Evolutionary conservation across 2,888 invertebrate species (phyloP).

Genomic region (Phania funesta): DNA sequence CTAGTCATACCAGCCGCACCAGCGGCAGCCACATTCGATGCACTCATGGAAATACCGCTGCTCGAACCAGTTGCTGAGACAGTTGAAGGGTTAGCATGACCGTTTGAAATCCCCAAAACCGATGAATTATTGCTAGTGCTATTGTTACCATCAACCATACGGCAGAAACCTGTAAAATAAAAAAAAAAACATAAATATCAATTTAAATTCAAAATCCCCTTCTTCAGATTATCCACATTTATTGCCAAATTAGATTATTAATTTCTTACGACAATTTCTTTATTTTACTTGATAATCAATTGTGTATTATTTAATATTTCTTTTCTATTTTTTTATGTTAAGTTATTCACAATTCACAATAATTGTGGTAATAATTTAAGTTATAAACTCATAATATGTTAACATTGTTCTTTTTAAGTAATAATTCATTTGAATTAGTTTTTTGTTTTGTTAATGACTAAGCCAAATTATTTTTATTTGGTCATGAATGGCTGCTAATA

Average conservation of each 20-base stretch:
- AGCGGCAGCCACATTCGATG: slow-evolving; percentile 64
- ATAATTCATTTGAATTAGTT: background rate
- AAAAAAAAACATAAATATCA: background rate
- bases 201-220: background rate
- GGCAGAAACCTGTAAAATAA: slow-evolving; percentile 87
- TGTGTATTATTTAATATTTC: background rate
- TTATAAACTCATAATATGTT: too few species aligned
- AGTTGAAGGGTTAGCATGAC: slow-evolving; percentile 72
- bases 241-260: background rate
- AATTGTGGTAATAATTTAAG: too few species aligned
- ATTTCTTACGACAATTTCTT: background rate
- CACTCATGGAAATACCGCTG: slow-evolving; percentile 68
- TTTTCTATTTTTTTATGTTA: background rate
- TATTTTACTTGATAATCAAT: background rate
- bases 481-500: too few species aligned
- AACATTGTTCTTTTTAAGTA: slow-evolving; percentile 25
- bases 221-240: background rate
- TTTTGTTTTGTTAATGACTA: slow-evolving; percentile 23
- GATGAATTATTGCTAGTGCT: slow-evolving; percentile 80
- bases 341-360: too few species aligned
- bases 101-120: slow-evolving; percentile 74
- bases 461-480: background rate
- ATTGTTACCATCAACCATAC: slow-evolving; percentile 86
- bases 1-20: slow-evolving; percentile 76
- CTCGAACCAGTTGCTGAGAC: slow-evolving; percentile 66